Evolutionary conservation across 2,888 invertebrate genomes (phyloP).

Genomic region (Ophion ventricosus): DNA sequence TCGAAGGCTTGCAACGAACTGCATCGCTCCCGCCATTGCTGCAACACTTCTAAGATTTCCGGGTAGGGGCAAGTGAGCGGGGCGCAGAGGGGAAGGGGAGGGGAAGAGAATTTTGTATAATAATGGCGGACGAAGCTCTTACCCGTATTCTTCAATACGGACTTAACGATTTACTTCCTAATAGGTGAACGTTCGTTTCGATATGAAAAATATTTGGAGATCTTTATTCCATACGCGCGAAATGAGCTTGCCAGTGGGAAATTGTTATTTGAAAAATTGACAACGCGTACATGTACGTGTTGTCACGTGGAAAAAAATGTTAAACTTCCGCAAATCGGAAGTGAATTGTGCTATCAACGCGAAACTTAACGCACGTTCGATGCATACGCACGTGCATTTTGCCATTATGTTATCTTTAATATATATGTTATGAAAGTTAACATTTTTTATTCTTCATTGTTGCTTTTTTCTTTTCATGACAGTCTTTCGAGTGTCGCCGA

Average conservation of each 20-base stretch:
- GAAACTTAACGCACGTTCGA: too few relatives aligned
- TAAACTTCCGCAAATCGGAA: too few relatives aligned
- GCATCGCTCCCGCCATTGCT: constrained; percentile 60
- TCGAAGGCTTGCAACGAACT: constrained; percentile 46
- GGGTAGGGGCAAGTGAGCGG: background rate
- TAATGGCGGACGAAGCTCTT: constrained; percentile 43
- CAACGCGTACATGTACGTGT: background rate
- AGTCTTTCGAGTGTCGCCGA: too few relatives aligned
- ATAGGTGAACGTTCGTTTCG: background rate
- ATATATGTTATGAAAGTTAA: too few relatives aligned
- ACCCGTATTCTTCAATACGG: constrained; percentile 10
- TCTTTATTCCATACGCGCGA: too few relatives aligned
- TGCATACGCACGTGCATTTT: too few relatives aligned
- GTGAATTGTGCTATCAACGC: too few relatives aligned
- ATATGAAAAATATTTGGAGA: background rate
- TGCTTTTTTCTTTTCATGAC: too few relatives aligned
- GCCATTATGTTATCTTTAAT: too few relatives aligned
- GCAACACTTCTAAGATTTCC: constrained; percentile 33
- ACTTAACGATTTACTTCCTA: constrained; percentile 4
- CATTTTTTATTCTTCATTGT: too few relatives aligned
- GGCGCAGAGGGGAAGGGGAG: background rate
- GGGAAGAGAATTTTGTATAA: constrained; percentile 35
- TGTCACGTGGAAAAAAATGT: too few relatives aligned
- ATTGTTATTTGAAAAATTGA: background rate
- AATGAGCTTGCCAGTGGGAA: too few relatives aligned